A percentile compares a stretch with the other conserved stretches of the same genome.
phyloP scores from a whole-genome alignment of 2,888 invertebrate species.

The Scaeva pyrastri region DNA sequence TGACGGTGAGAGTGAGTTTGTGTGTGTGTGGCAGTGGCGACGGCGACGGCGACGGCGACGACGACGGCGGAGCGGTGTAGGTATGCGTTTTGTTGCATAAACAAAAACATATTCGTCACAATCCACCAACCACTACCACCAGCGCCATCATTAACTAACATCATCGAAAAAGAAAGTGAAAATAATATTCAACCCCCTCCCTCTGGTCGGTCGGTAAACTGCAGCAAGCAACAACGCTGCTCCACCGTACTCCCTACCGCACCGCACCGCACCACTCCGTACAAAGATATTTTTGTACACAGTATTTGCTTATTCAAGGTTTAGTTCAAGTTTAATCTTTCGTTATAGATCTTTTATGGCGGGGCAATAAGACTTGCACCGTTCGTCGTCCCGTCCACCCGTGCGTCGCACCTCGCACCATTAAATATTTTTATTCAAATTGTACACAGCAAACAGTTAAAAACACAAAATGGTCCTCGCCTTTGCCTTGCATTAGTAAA shows the following conservation, averaged over 20 bases:
- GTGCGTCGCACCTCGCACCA: not conserved
- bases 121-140: conserved; percentile 39
- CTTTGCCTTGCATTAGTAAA: conserved; percentile 3
- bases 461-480: conserved; percentile 10
- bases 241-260: too few species aligned
- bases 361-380: conserved; percentile 17
- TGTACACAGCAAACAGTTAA: not conserved
- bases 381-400: not conserved
- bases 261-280: not conserved
- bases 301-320: conserved; percentile 70
- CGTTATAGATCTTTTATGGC: conserved; percentile 68
- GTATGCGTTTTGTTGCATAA: conserved; percentile 60
- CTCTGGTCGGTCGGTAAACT: not conserved
- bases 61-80: too few species aligned
- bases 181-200: conserved; percentile 48
- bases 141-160: conserved; percentile 35
- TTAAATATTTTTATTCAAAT: conserved; percentile 27
- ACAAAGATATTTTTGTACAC: conserved; percentile 1
- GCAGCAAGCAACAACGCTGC: too few species aligned
- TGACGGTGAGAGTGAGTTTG: not conserved
- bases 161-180: conserved; percentile 71
- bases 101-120: conserved; percentile 64
- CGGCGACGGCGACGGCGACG: too few species aligned
- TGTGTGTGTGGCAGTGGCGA: too few species aligned
- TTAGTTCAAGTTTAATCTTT: conserved; percentile 74